A percentile compares a stretch with the other conserved stretches of the same genome.
Conservation (phyloP, 1,140 invertebrate genomes). For the Panulirus ornatus region DNA sequence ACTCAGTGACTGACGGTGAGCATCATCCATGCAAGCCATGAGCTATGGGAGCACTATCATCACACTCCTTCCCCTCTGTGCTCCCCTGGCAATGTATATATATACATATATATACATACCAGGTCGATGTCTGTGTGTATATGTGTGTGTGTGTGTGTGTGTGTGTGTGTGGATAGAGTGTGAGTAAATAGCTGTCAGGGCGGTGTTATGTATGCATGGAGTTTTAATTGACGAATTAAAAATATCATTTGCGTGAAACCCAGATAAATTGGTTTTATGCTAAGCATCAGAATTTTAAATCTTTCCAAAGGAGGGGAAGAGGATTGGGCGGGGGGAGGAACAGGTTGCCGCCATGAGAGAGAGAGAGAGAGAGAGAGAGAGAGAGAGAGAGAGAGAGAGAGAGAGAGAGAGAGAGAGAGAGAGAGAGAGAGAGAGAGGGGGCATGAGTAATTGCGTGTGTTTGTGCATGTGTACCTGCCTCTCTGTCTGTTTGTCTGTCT, state of each 20-base stretch:
- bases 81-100: too few relatives aligned
- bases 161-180: too few relatives aligned
- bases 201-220: neutral
- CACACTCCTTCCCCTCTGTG: too few relatives aligned
- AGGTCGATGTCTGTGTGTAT: too few relatives aligned
- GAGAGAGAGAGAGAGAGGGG: neutral
- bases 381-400: neutral
- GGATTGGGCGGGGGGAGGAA: neutral
- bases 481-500: too few relatives aligned
- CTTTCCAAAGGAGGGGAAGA: too few relatives aligned
- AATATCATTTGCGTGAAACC: neutral
- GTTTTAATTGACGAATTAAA: neutral
- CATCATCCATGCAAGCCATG: too few relatives aligned
- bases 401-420: neutral
- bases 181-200: too few relatives aligned
- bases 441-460: neutral
- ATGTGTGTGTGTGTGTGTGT: too few relatives aligned
- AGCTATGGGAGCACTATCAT: too few relatives aligned
- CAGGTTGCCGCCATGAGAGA: neutral
- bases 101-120: too few relatives aligned
- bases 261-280: neutral
- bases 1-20: too few relatives aligned
- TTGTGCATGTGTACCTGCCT: neutral
- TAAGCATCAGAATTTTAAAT: neutral
- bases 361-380: neutral